phyloP scores from a whole-genome alignment of 2,113 vertebrate genomes.

The Pteronura brasiliensis region DNA sequence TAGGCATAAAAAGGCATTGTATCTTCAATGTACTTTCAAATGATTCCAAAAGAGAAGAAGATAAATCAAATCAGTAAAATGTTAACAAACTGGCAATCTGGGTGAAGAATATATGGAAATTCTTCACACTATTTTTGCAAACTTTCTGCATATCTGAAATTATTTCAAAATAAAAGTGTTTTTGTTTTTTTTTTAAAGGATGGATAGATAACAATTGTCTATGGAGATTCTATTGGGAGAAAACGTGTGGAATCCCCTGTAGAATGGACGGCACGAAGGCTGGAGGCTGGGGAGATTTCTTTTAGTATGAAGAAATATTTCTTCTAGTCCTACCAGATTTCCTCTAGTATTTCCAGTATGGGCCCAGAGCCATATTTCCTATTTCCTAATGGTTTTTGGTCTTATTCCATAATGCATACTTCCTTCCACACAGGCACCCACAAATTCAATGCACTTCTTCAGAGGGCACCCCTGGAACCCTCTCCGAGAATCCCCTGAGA shows the following conservation, averaged over 20 bases:
- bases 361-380: not conserved
- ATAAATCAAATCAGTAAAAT: not conserved
- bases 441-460: not conserved
- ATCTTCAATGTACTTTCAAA: not conserved
- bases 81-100: not conserved
- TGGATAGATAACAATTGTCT: not conserved
- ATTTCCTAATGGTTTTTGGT: not conserved
- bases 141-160: not conserved
- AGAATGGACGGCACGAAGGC: not conserved
- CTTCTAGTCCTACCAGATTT: not conserved
- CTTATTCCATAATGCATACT: not conserved
- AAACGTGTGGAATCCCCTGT: not conserved
- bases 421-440: not conserved
- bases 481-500: not conserved
- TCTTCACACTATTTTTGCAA: not conserved
- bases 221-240: not conserved
- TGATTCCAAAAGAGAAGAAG: not conserved
- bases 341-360: not conserved
- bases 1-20: not conserved
- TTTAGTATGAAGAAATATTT: not conserved
- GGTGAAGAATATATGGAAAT: not conserved
- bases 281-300: not conserved
- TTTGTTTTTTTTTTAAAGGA: not conserved
- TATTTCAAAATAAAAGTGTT: slow-evolving; percentile 11
- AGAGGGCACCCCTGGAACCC: not conserved